These are phyloP conservation scores for Pseudachorutes palmiensis DNA, from an alignment of 1,140 invertebrate species.

Conservation along the genomic window DNA sequence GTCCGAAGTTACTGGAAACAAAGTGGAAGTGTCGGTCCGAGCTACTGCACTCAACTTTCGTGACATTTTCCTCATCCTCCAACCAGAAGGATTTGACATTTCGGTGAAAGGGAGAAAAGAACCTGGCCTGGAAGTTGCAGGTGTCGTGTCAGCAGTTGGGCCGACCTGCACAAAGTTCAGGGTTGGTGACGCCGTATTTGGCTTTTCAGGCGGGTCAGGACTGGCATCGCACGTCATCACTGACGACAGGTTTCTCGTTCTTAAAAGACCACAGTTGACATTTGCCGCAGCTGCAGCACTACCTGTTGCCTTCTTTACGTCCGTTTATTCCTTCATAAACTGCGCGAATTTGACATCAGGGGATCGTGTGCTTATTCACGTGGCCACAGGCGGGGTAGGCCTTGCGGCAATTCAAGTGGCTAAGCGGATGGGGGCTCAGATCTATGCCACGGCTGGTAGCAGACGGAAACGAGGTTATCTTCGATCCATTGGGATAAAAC, in stretches of 20 bases:
- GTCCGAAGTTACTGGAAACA: not conserved
- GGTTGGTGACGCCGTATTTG: conserved; percentile 20
- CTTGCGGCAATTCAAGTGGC: conserved; percentile 53
- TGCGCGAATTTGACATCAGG: conserved; percentile 41
- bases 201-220: not conserved
- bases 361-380: conserved; percentile 53
- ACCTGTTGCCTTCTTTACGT: conserved; percentile 18
- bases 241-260: conserved; percentile 4
- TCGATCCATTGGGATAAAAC: conserved; percentile 15
- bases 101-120: not conserved
- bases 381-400: conserved; percentile 56
- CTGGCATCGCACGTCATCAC: conserved; percentile 20
- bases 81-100: conserved; percentile 7
- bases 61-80: conserved; percentile 15
- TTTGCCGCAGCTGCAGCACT: conserved; percentile 20
- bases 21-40: conserved; percentile 13
- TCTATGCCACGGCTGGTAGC: conserved; percentile 26
- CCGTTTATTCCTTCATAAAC: conserved; percentile 14
- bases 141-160: conserved; percentile 7
- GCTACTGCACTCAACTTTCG: conserved; percentile 18
- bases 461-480: conserved; percentile 22
- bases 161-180: conserved; percentile 8
- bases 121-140: conserved; percentile 17
- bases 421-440: conserved; percentile 40
- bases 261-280: conserved; percentile 1